These are phyloP conservation scores for Machaerirhynchus nigripectus DNA, from an alignment of 2,113 vertebrate genomes.

Conservation along the genomic window DNA sequence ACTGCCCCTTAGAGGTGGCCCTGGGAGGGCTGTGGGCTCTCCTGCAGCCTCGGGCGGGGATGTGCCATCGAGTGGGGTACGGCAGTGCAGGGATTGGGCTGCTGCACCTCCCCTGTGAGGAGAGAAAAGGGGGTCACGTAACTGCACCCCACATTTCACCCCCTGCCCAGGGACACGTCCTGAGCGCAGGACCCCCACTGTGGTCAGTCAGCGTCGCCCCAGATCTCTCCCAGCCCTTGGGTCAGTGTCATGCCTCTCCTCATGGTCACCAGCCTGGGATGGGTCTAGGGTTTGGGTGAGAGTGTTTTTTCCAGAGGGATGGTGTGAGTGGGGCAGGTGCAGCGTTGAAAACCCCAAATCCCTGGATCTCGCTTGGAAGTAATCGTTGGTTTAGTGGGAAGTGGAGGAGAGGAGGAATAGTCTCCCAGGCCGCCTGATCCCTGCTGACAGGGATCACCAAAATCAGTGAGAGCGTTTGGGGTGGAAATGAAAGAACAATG, in stretches of 20 bases:
- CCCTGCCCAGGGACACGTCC: not conserved
- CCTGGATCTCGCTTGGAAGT: fast-evolving
- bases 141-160: not conserved
- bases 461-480: fast-evolving
- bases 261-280: fast-evolving
- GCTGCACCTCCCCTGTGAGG: not conserved
- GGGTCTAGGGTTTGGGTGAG: not conserved
- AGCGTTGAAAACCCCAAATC: fast-evolving
- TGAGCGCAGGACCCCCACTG: fast-evolving
- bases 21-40: not conserved
- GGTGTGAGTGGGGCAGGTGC: fast-evolving
- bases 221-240: not conserved
- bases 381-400: not conserved
- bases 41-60: not conserved
- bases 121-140: no score
- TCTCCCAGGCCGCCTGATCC: not conserved
- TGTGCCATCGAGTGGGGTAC: not conserved
- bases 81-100: not conserved
- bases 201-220: fast-evolving
- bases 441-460: not conserved
- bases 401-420: not conserved
- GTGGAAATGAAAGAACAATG: not conserved
- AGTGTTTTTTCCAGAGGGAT: not conserved
- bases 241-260: fast-evolving
- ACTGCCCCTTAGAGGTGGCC: not conserved